phyloP scores from a whole-genome alignment of 2,888 invertebrate species.

The Oligia fasciuncula region DNA sequence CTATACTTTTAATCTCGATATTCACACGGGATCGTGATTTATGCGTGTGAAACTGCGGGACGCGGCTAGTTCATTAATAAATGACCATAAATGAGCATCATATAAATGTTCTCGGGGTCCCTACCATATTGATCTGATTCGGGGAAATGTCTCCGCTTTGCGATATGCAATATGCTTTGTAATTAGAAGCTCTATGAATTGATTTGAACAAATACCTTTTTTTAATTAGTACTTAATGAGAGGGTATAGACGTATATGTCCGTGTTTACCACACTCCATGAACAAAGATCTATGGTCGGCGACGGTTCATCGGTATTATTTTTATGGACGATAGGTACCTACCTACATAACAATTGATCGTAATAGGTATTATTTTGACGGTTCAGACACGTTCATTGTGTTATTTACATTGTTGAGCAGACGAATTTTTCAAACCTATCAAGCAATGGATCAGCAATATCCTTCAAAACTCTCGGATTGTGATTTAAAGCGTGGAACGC shows the following conservation, averaged over 20 bases:
- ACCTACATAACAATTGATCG: background rate
- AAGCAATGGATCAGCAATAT: background rate
- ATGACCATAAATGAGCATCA: background rate
- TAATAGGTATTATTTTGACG: background rate
- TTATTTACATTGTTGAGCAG: background rate
- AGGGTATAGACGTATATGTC: too few species aligned
- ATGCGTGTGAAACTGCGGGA: too few species aligned
- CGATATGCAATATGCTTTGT: slow-evolving; percentile 15
- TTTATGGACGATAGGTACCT: background rate
- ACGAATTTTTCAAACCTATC: background rate
- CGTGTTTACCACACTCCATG: background rate
- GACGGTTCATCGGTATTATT: background rate
- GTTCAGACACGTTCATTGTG: background rate
- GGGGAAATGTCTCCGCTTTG: background rate
- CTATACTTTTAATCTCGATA: too few species aligned
- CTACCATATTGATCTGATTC: background rate
- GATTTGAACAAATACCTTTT: slow-evolving; percentile 18
- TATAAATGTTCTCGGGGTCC: background rate
- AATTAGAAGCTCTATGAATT: slow-evolving; percentile 18
- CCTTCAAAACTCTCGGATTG: background rate
- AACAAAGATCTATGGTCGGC: too few species aligned
- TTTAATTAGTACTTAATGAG: background rate
- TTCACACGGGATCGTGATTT: too few species aligned
- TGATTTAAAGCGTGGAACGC: background rate
- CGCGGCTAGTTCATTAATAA: too few species aligned